Conservation (phyloP, 2,797 vertebrate species). For the Psittacula echo region DNA sequence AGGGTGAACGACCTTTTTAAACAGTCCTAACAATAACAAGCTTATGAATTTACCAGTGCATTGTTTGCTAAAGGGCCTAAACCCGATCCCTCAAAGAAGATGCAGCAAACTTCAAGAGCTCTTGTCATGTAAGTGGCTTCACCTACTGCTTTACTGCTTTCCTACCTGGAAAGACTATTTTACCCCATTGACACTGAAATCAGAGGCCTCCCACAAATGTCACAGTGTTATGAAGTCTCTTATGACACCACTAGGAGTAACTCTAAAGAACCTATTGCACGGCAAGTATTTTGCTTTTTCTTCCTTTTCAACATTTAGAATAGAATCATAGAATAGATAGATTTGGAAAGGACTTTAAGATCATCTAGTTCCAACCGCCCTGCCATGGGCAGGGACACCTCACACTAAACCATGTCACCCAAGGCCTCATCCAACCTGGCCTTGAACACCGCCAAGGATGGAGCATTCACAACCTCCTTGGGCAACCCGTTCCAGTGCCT, state of each 20-base stretch:
- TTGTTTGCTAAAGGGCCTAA: not conserved
- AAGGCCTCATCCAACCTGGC: too few relatives aligned
- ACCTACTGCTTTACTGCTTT: not conserved
- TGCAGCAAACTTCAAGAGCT: not conserved
- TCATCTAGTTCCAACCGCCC: too few relatives aligned
- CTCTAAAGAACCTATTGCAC: not conserved
- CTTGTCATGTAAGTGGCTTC: not conserved
- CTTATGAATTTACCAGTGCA: not conserved
- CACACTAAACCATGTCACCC: too few relatives aligned
- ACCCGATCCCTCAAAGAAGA: not conserved
- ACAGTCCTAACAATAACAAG: not conserved
- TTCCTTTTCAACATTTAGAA: not conserved
- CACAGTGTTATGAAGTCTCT: not conserved
- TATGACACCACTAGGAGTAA: not conserved
- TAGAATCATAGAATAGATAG: too few relatives aligned
- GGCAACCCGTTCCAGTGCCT: too few relatives aligned
- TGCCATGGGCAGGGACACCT: too few relatives aligned
- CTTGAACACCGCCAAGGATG: too few relatives aligned
- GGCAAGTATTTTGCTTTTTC: not conserved
- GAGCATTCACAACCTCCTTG: too few relatives aligned
- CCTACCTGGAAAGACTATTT: not conserved
- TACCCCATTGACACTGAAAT: not conserved
- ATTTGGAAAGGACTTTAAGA: too few relatives aligned
- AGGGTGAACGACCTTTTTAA: not conserved
- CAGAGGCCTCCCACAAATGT: not conserved